Conservation (phyloP, 1,140 invertebrate species). For the Orchesella cincta region DNA sequence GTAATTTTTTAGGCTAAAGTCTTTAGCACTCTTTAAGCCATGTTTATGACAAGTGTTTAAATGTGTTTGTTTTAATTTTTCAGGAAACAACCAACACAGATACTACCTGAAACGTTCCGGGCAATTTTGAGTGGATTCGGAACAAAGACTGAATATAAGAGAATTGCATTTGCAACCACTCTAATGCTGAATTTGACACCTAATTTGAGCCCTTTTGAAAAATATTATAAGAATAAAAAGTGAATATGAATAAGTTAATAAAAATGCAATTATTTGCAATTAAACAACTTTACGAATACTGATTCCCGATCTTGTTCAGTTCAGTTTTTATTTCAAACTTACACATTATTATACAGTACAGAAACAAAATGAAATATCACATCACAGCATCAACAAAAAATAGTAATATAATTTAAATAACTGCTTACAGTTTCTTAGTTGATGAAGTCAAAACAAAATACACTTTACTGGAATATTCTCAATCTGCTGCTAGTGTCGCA, state of each 20-base stretch:
- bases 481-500: no score
- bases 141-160: not conserved
- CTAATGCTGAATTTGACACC: not conserved
- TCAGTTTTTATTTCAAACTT: not conserved
- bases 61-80: not conserved
- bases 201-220: constrained; percentile 2
- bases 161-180: not conserved
- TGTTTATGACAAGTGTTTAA: not conserved
- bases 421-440: no score
- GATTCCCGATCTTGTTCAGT: no score
- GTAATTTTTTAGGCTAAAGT: not conserved
- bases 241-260: not conserved
- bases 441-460: no score
- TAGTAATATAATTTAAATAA: no score
- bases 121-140: constrained; percentile 18
- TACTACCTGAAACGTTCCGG: not conserved
- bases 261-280: not conserved
- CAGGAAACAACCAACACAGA: not conserved
- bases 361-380: constrained; percentile 14
- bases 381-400: constrained; percentile 17
- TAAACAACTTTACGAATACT: not conserved
- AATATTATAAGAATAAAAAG: not conserved
- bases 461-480: no score
- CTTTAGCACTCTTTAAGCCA: not conserved
- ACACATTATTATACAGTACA: not conserved